Evolutionary conservation across 2,797 vertebrate genomes (phyloP).

Genomic region (Poecile montanus): DNA sequence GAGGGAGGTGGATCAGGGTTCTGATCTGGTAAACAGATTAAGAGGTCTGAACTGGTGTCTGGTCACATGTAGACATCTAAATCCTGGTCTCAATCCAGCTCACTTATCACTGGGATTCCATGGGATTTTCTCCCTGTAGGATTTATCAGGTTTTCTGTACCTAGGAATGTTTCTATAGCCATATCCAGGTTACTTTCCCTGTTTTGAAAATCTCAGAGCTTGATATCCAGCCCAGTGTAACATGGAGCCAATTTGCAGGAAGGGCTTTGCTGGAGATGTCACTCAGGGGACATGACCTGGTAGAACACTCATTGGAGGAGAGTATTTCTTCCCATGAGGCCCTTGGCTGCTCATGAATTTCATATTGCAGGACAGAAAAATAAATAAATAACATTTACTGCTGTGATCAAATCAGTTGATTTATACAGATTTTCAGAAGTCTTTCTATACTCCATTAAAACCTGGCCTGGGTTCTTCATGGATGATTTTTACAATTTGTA

Average conservation of each 20-base stretch:
- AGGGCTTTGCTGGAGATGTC: background rate
- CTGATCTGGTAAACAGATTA: background rate
- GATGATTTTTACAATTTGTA: background rate
- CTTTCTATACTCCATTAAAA: conserved; percentile 19
- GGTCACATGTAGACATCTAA: background rate
- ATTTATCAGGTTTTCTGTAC: background rate
- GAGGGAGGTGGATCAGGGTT: background rate
- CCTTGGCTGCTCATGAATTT: background rate
- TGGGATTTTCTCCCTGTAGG: background rate
- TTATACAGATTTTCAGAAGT: background rate
- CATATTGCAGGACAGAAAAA: background rate
- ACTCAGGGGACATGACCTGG: accelerated
- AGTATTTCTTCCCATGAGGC: background rate
- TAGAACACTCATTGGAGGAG: background rate
- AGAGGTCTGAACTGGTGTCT: background rate
- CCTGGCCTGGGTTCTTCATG: background rate
- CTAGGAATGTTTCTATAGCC: background rate
- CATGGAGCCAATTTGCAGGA: accelerated
- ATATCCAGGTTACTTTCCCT: background rate
- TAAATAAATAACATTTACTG: background rate
- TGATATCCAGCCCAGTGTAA: background rate
- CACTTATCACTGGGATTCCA: background rate
- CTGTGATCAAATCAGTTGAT: background rate
- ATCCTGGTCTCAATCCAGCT: background rate
- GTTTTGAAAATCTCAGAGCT: background rate